These are phyloP conservation scores for Macrocentrus cingulum DNA, from an alignment of 1,140 invertebrate genomes.

Conservation along the genomic window DNA sequence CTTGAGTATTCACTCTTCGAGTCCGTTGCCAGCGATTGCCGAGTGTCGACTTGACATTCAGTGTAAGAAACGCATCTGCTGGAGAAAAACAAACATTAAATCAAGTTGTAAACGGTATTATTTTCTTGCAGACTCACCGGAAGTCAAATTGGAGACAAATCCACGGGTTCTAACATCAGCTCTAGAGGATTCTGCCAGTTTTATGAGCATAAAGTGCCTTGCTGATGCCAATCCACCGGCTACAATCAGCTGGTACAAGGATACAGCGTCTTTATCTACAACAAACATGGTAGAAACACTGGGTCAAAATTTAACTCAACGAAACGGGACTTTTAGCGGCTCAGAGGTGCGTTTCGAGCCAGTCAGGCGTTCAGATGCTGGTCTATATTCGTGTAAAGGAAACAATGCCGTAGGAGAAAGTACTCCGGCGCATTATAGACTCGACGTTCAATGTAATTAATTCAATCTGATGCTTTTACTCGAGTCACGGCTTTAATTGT, in stretches of 20 bases:
- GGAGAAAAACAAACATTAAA: too few species aligned
- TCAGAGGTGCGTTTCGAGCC: constrained; percentile 70
- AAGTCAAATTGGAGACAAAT: constrained; percentile 49
- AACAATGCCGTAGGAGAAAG: constrained; percentile 78
- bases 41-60: constrained; percentile 79
- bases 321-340: constrained; percentile 49
- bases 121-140: constrained; percentile 49
- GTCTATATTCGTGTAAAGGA: constrained; percentile 80
- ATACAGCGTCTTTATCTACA: constrained; percentile 36
- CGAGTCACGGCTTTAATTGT: constrained; percentile 4
- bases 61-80: constrained; percentile 83
- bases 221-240: constrained; percentile 85
- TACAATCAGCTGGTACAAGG: constrained; percentile 77
- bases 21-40: constrained; percentile 66
- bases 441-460: constrained; percentile 86
- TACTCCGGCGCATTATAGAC: constrained; percentile 73
- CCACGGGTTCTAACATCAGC: constrained; percentile 40
- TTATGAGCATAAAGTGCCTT: constrained; percentile 74
- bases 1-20: constrained; percentile 80
- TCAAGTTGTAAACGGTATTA: too few species aligned
- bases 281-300: constrained; percentile 25
- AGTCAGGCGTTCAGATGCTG: constrained; percentile 67
- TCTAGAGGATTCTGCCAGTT: constrained; percentile 53
- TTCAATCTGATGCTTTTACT: constrained; percentile 15
- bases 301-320: constrained; percentile 32